A percentile compares a stretch with the other conserved stretches of the same genome.
Evolutionary conservation across 2,797 vertebrate genomes (phyloP).

Genomic region (Smutsia gigantea): DNA sequence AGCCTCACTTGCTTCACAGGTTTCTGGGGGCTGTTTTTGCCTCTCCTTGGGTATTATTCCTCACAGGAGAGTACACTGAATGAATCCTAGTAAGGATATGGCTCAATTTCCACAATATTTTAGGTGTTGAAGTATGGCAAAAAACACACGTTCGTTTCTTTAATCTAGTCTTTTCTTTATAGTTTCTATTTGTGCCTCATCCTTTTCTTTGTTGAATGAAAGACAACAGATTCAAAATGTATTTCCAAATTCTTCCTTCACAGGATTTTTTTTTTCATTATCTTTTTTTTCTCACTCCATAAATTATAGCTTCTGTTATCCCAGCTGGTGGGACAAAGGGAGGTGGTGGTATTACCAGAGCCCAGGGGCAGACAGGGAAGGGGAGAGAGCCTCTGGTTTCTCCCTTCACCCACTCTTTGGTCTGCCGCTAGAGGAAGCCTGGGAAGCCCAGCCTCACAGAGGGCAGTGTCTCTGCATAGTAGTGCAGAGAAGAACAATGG

Average conservation of each 20-base stretch:
- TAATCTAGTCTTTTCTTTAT: background rate
- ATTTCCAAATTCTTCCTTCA: background rate
- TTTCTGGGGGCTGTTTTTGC: background rate
- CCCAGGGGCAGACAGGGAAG: background rate
- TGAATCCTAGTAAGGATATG: background rate
- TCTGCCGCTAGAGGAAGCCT: background rate
- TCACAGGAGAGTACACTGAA: background rate
- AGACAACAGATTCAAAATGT: background rate
- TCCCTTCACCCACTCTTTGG: background rate
- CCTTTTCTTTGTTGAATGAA: background rate
- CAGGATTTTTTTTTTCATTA: background rate
- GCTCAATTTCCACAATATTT: conserved; percentile 11
- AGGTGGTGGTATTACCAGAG: background rate
- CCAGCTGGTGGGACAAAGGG: background rate
- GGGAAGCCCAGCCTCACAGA: background rate
- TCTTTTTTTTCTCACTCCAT: background rate
- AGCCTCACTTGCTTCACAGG: background rate
- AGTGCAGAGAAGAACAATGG: background rate
- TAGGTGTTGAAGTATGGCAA: background rate
- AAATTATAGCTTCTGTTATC: background rate
- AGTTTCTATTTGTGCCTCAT: background rate
- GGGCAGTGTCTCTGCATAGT: background rate
- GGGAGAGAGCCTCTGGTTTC: background rate
- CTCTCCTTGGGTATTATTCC: background rate
- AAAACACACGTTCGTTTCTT: background rate